A percentile compares a stretch with the other conserved stretches of the same genome.
Evolutionary conservation across 2,113 vertebrate species (phyloP).

Genomic region (Butorides virescens): DNA sequence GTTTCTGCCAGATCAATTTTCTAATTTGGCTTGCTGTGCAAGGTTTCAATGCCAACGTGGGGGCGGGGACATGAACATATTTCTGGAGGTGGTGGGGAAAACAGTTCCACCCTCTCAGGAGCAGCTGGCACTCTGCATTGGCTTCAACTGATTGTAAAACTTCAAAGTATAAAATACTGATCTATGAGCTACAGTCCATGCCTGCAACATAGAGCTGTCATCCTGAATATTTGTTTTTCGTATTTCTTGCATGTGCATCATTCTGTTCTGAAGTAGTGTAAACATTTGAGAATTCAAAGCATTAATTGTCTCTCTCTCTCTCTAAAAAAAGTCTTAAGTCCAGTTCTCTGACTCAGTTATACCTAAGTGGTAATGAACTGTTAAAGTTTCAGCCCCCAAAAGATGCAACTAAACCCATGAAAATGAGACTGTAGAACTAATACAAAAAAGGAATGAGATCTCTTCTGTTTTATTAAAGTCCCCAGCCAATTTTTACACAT

Average conservation of each 20-base stretch:
- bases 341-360: neutral
- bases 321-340: neutral
- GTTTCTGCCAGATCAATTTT: neutral
- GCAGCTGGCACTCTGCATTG: neutral
- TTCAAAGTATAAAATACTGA: neutral
- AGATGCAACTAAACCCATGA: neutral
- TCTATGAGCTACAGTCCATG: neutral
- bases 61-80: neutral
- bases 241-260: neutral
- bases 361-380: neutral
- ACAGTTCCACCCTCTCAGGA: neutral
- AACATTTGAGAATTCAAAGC: neutral
- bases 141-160: neutral
- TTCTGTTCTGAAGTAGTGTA: neutral
- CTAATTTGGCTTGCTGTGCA: neutral
- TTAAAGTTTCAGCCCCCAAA: neutral
- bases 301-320: neutral
- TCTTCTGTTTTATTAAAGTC: neutral
- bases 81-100: neutral
- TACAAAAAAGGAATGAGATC: neutral
- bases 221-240: neutral
- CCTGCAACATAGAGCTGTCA: neutral
- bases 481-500: neutral
- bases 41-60: neutral
- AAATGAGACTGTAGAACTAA: neutral